Evolutionary conservation across 1,140 invertebrate genomes (phyloP), one percentile per base, ranked within the genome.

Genomic region (Delia radicum): DNA sequence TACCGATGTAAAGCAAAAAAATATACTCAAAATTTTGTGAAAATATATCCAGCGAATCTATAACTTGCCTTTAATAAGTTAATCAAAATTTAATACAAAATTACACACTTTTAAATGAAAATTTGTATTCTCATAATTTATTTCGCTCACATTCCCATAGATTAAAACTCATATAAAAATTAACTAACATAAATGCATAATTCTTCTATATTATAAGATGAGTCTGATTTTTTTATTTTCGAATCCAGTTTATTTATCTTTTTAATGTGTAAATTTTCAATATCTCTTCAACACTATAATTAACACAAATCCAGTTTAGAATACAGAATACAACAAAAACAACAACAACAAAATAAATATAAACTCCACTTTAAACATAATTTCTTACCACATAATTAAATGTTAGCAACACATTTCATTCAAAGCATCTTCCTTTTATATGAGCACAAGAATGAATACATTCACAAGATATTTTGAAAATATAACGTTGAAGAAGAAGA

Each of bases 381-480:
- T 69, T 69, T 69, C 65, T 69, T 69, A 24, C 29, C 65, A 69
- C 65, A 69, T 69, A n/a, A 69, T 69, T 69, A 69, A 69, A 33
- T 33, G 29, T 21, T 37, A 10, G 13, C 63, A 67, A 28, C 29
- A 69, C 31, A 55, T 8, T 42, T 42, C 37, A 42, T 42, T 42
- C 37, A 42, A n/a, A 42, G 37, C 37, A 42, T 42, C 37, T 42
- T 18, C 18, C 3, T 48, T 5, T 48, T 48, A n/a, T 48, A 15
- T 1, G 13, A 15, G 4, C 10, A 0, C 42, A 48, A 1, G 12
- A 46, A 46, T 0, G 12, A 48, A 48, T 18, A 1, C 46, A n/a
- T 13, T 3, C 15, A 48, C 15, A 6, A 18, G 18, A n/a, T 13
- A 48, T 13, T n/a, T n/a, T 18, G 48, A 18, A 55, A 55, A 55